Base-by-base conservation (phyloP, 64 coral and sea anemone genomes). In the Anthopleura sola region DNA sequence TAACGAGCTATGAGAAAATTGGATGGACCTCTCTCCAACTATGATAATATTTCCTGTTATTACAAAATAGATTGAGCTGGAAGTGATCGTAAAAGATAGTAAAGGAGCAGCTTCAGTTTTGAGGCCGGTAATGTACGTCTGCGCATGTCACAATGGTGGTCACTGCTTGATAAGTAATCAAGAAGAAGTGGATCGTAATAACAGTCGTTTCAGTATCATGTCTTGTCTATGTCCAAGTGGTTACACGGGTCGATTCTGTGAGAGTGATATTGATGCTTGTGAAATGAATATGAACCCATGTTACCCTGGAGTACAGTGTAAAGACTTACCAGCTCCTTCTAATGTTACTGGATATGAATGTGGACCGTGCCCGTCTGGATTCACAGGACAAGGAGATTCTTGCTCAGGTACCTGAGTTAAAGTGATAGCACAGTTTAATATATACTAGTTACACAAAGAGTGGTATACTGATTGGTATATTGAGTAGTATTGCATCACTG, bases 221-320 rank as follows among this genome's bases (percentile, higher is more conserved):
- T 37, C 60, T 2, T 90, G 88, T 50, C 38, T 31, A 46, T 90
- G 88, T 60, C 36, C 49, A 20, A 82, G 50, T 56, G 88, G 88
- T 26, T 90, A 77, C 60, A 85, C 82, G 24, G 88, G 88, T 16
- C 69, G 69, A 66, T 85, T 60, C 36, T 90, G 88, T 85, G 82
- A 84, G 32, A 85, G 82, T 57, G 82, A 90, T 50, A 84, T 90
- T 58, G 82, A 90, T 56, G 88, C 82, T 34, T 90, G 88, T 56
- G 53, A 75, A n/a, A 16, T 55, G 18, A 90, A 90, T 85, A 58
- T 80, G 31, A 49, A 90, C 46, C 88, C 88, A 44, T 90, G 88
- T 48, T 90, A 90, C 36, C 60, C 88, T 58, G 88, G 88, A 46
- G 88, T 90, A 66, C 28, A 90, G 1, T 90, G 88, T 84, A 85